Percentiles rank a stretch among this genome's conserved stretches.
These are phyloP conservation scores for Frankliniella intonsa DNA, from an alignment of 2,888 invertebrate genomes.

Conservation along the genomic window DNA sequence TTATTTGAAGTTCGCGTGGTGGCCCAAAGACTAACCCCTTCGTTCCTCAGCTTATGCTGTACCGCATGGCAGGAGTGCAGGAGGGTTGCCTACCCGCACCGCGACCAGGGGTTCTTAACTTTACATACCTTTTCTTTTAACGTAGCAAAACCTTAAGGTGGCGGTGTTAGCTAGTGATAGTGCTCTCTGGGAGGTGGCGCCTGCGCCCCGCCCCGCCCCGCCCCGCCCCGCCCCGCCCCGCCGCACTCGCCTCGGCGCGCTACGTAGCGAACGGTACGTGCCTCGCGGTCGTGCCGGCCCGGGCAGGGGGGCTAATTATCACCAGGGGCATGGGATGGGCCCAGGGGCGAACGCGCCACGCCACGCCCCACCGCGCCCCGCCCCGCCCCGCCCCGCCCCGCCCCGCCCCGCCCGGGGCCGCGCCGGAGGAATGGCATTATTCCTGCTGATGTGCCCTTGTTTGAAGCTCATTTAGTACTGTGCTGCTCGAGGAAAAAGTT, in stretches of 20 bases:
- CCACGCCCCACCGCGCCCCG: no score
- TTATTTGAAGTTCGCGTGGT: no score
- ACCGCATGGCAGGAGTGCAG: no score
- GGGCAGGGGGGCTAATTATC: neutral
- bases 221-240: neutral
- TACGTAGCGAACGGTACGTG: neutral
- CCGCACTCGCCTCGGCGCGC: neutral
- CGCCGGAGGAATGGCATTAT: neutral
- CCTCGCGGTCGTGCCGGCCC: neutral
- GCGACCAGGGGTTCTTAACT: no score
- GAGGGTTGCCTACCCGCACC: no score
- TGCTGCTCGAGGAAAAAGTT: neutral
- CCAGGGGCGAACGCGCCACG: neutral
- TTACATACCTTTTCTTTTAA: no score
- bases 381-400: neutral
- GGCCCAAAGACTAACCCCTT: no score
- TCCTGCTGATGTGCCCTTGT: neutral
- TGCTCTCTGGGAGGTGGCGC: neutral
- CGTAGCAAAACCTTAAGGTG: neutral
- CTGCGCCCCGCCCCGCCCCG: neutral
- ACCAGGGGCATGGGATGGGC: neutral
- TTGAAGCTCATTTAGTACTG: neutral
- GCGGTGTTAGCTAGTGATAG: neutral
- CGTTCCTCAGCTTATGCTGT: neutral
- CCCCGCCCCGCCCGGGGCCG: constrained; percentile 1